Conservation (phyloP, 2,888 invertebrate species). For the Polymixis flavicincta region DNA sequence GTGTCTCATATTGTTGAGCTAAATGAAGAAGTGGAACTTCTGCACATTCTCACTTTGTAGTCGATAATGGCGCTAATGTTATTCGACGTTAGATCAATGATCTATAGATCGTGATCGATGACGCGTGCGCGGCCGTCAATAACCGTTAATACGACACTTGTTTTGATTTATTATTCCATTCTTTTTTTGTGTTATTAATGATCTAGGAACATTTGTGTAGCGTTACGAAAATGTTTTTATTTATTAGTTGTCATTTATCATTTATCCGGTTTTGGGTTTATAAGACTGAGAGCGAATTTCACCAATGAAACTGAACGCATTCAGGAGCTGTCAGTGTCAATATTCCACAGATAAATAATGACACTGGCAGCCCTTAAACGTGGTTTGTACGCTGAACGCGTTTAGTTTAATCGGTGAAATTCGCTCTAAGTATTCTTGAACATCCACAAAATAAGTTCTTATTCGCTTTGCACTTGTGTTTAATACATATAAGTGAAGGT, state of each 20-base stretch:
- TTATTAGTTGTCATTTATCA: conserved; percentile 6
- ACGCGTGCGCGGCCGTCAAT: conserved; percentile 70
- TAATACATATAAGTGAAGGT: not conserved
- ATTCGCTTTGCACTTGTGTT: not conserved
- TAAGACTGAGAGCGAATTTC: not conserved
- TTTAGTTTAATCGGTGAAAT: too few species aligned
- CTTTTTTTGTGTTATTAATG: conserved; percentile 44
- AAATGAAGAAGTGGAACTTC: conserved; percentile 22
- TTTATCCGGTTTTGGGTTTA: not conserved
- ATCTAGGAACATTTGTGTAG: conserved; percentile 29
- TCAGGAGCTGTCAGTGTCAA: too few species aligned
- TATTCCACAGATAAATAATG: too few species aligned
- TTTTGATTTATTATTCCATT: conserved; percentile 61
- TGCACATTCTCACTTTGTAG: conserved; percentile 4
- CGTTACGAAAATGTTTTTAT: conserved; percentile 12
- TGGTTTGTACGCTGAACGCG: too few species aligned
- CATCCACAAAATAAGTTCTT: not conserved
- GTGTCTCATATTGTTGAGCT: not conserved
- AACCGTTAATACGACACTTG: conserved; percentile 73
- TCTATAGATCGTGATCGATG: conserved; percentile 77
- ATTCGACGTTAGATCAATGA: conserved; percentile 74
- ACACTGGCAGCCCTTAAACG: too few species aligned
- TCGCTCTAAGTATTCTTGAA: too few species aligned
- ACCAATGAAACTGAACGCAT: too few species aligned
- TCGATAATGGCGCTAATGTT: conserved; percentile 66